These are phyloP conservation scores for Schizopygopsis malacanthus DNA, from an alignment of 2,797 vertebrate genomes.

Conservation along the genomic window DNA sequence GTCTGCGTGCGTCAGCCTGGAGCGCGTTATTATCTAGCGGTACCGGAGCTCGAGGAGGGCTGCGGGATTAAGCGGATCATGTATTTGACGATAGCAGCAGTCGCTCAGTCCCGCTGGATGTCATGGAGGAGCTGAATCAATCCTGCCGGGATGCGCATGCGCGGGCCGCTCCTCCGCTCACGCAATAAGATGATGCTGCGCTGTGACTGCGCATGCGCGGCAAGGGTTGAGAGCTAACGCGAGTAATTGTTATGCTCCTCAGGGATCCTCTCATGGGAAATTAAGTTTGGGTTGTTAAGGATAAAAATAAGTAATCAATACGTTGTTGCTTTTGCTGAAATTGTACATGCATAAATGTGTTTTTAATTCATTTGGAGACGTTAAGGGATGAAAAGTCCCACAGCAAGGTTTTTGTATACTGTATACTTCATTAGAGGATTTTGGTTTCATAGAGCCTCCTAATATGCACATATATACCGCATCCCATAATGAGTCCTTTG, in stretches of 20 bases:
- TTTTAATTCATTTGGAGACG: no score
- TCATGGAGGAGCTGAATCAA: slow-evolving; percentile 41
- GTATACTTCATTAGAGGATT: no score
- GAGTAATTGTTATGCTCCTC: no score
- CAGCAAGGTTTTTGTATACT: no score
- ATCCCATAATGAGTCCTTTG: no score
- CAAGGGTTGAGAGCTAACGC: neutral
- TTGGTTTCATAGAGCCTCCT: no score
- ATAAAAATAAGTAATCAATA: no score
- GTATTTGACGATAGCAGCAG: slow-evolving; percentile 48
- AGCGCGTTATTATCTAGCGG: slow-evolving; percentile 54
- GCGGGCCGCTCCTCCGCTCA: slow-evolving; percentile 31
- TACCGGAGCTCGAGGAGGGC: slow-evolving; percentile 67
- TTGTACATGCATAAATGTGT: no score
- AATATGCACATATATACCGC: no score
- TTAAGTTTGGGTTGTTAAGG: neutral
- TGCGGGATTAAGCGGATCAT: slow-evolving; percentile 75
- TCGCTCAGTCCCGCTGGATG: slow-evolving; percentile 49
- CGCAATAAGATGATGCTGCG: slow-evolving; percentile 6
- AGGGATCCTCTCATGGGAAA: no score
- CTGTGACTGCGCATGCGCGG: slow-evolving; percentile 18
- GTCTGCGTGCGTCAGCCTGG: neutral
- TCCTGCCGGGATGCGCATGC: slow-evolving; percentile 51
- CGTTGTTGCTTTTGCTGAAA: no score
- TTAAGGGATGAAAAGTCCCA: no score